Conservation (phyloP, 2,797 vertebrate genomes). For the Microctenopoma lineatum region DNA sequence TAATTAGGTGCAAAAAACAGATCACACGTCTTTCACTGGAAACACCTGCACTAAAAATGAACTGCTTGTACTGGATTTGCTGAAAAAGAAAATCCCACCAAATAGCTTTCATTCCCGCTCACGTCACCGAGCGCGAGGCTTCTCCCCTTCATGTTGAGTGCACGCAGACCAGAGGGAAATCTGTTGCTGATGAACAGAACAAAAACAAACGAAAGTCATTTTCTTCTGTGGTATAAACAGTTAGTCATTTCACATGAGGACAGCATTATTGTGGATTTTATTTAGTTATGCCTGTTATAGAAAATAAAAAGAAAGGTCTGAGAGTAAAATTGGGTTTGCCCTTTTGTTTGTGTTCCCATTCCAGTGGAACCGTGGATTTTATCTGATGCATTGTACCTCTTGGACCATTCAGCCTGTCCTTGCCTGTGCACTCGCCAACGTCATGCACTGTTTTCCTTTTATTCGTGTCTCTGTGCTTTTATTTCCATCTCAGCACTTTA, state of each 20-base stretch:
- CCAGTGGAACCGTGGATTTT: slow-evolving; percentile 67
- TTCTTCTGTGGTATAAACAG: slow-evolving; percentile 79
- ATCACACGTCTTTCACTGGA: background rate
- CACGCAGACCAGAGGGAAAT: slow-evolving; percentile 60
- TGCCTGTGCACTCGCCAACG: slow-evolving; percentile 30
- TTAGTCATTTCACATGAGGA: slow-evolving; percentile 78
- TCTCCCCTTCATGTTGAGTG: slow-evolving; percentile 12
- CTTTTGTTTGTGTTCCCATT: slow-evolving; percentile 69
- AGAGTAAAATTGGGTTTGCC: slow-evolving; percentile 56
- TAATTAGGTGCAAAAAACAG: background rate
- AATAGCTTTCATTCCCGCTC: slow-evolving; percentile 8
- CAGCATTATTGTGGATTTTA: slow-evolving; percentile 75
- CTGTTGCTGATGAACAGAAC: slow-evolving; percentile 77
- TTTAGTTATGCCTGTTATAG: slow-evolving; percentile 77
- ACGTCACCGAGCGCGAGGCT: slow-evolving; percentile 19
- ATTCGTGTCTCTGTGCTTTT: slow-evolving; percentile 34
- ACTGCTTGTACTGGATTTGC: slow-evolving; percentile 23
- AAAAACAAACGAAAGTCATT: slow-evolving; percentile 77
- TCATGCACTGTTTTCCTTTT: slow-evolving; percentile 32
- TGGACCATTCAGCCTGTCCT: slow-evolving; percentile 50
- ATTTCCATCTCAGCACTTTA: slow-evolving; percentile 5
- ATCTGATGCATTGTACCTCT: slow-evolving; percentile 62
- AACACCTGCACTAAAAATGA: slow-evolving; percentile 5
- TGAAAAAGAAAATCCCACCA: slow-evolving; percentile 2
- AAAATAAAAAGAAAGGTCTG: slow-evolving; percentile 74